Evolutionary conservation across 1,140 invertebrate genomes (phyloP), one percentile per base, ranked within the genome.

Genomic region (Luehdorfia chinensis): DNA sequence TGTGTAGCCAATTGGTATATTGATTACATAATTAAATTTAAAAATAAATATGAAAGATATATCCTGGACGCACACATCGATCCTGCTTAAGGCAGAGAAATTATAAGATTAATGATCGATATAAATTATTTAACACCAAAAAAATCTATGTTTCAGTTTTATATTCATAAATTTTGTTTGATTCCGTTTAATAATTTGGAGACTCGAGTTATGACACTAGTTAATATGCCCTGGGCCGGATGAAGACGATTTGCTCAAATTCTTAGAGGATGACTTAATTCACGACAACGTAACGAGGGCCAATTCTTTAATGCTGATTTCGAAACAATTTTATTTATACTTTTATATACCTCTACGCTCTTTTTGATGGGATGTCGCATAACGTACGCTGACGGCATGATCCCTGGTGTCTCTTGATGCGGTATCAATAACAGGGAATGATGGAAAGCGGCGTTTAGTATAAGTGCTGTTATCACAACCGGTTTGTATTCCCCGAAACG

Each of bases 401-500:
- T 87, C 44, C 92, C 92, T 1, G 92, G 92, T 13, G 90, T 92
- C 86, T 94, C 92, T 75, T 92, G 91, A 57, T 92, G 91, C 4
- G 92, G 92, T 58, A 94, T 92, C 49, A 93, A 80, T 41, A 94
- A 87, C 58, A 94, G 66, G 9, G 92, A 90, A 67, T 93, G 92
- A 75, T 94, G 92, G 62, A 93, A 92, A 12, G 91, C 87, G 15
- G 92, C 92, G 72, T 93, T 93, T 41, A 93, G 76, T 28, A 93
- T 87, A 34, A 94, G 88, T 49, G 92, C 91, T 46, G 93, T 89
- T 58, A 94, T 91, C 27, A 94, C 90, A 8, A 95, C 93, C 2
- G 91, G 90, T 70, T 94, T 94, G 66, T 94, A 95, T 75, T 93
- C 92, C 31, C 93, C 93, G 67, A 94, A 92, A 78, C 93, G 93